These are phyloP conservation scores for Menidia menidia DNA, from an alignment of 2,797 vertebrate genomes.

Conservation along the genomic window DNA sequence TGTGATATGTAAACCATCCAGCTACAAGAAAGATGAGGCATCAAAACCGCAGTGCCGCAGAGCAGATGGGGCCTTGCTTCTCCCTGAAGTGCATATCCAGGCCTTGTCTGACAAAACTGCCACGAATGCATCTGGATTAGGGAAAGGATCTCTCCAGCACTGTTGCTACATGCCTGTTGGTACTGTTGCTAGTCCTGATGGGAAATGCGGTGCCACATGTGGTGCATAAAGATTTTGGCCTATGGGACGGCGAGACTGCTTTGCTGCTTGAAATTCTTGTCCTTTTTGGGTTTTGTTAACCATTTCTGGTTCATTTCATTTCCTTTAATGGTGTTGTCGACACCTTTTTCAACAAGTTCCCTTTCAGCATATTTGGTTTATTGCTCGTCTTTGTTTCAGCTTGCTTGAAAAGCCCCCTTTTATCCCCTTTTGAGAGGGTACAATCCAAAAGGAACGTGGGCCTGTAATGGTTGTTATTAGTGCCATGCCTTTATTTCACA, in stretches of 20 bases:
- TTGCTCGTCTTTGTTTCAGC: conserved; percentile 69
- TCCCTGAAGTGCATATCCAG: conserved; percentile 66
- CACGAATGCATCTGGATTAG: conserved; percentile 57
- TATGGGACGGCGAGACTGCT: conserved; percentile 56
- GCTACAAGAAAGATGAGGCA: conserved; percentile 48
- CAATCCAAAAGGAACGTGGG: conserved; percentile 66
- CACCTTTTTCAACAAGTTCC: conserved; percentile 59
- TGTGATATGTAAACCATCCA: conserved; percentile 64
- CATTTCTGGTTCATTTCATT: conserved; percentile 53
- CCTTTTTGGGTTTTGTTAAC: conserved; percentile 44
- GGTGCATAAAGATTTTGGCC: conserved; percentile 58
- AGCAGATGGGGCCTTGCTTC: conserved; percentile 68
- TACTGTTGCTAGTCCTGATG: conserved; percentile 49
- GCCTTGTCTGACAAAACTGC: conserved; percentile 56
- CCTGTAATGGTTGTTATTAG: conserved; percentile 70
- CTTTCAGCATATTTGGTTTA: conserved; percentile 71
- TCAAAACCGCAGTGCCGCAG: conserved; percentile 45
- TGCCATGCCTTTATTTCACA: conserved; percentile 72
- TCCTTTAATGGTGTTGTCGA: conserved; percentile 71
- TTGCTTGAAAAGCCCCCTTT: conserved; percentile 69
- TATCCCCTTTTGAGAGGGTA: conserved; percentile 59
- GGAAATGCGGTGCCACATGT: conserved; percentile 68
- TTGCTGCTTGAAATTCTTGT: conserved; percentile 65
- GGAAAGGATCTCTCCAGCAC: conserved; percentile 45
- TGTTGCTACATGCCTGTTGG: conserved; percentile 36